Evolutionary conservation across 2,113 vertebrate species (phyloP).

Genomic region (Oreocharis arfaki): DNA sequence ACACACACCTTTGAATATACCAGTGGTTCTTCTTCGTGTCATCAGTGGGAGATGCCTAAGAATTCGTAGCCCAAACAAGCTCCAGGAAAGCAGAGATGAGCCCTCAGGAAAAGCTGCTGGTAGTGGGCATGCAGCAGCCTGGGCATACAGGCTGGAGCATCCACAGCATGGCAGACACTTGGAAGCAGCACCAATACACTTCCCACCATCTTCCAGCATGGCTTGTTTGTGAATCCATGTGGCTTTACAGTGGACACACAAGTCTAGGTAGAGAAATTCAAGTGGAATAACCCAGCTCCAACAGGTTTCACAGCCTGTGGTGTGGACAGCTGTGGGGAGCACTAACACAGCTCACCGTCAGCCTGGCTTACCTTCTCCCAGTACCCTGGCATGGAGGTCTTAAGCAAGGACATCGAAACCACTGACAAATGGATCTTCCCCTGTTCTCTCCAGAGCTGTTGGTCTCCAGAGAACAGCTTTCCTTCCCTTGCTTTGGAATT

Average conservation of each 20-base stretch:
- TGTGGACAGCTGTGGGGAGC: neutral
- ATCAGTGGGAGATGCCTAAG: neutral
- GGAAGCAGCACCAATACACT: neutral
- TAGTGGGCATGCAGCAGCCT: neutral
- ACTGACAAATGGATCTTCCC: neutral
- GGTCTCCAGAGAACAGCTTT: neutral
- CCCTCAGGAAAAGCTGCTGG: neutral
- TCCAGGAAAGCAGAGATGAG: neutral
- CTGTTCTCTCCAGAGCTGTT: neutral
- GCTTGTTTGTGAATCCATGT: neutral
- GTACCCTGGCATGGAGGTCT: neutral
- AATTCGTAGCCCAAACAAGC: neutral
- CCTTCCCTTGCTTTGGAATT: neutral
- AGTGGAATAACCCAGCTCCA: neutral
- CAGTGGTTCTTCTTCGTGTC: fast-evolving
- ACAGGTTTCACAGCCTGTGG: neutral
- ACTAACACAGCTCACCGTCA: neutral
- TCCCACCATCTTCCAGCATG: fast-evolving
- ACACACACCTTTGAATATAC: neutral
- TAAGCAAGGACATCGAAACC: neutral
- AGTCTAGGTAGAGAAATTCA: neutral
- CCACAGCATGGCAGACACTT: neutral
- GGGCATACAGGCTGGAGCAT: neutral
- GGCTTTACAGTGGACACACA: neutral
- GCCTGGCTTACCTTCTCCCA: neutral